A percentile compares a stretch with the other conserved stretches of the same genome.
Conservation (phyloP, 2,113 vertebrate species). For the Rhea pennata region DNA sequence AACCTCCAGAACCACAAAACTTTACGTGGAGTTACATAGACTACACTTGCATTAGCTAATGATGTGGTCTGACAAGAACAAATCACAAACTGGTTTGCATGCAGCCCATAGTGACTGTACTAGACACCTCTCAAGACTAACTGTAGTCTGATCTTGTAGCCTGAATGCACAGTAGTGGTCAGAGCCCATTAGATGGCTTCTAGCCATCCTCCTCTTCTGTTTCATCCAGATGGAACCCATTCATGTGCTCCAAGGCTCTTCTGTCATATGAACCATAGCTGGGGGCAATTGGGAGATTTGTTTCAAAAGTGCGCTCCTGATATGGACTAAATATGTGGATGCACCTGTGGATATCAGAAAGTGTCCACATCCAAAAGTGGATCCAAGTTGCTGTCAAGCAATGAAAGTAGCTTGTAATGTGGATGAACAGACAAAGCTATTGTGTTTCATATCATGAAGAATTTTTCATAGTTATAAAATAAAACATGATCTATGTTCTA, state of each 20-base stretch:
- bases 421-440: background rate
- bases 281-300: background rate
- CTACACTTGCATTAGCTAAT: background rate
- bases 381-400: background rate
- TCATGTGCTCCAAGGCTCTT: background rate
- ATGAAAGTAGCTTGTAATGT: background rate
- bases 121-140: background rate
- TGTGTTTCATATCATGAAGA: background rate
- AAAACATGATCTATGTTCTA: background rate
- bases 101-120: background rate
- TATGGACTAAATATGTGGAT: background rate
- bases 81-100: background rate
- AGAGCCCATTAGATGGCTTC: background rate
- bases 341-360: background rate
- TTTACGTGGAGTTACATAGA: background rate
- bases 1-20: background rate
- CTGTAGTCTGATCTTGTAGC: background rate
- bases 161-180: background rate
- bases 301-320: background rate
- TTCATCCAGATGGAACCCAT: background rate
- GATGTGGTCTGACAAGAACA: background rate
- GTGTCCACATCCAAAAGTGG: background rate
- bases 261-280: background rate
- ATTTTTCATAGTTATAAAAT: background rate
- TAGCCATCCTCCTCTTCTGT: background rate